Conservation (phyloP, 1,140 invertebrate species). For the Lepidurus couesii region DNA sequence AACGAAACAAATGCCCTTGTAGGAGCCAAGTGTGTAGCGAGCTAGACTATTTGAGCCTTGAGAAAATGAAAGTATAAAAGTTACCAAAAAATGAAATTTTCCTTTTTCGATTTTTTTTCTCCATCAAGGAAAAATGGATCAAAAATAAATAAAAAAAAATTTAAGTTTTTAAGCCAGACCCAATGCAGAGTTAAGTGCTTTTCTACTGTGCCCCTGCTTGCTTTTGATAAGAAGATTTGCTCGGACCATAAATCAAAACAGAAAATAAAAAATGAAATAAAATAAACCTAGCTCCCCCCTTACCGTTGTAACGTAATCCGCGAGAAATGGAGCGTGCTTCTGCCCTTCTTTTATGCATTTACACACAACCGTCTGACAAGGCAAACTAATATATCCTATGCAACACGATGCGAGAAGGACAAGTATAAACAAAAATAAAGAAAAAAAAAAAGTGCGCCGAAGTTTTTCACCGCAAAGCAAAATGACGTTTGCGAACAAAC, state of each 20-base stretch:
- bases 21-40: too few relatives aligned
- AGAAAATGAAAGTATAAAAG: too few relatives aligned
- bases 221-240: constrained; percentile 14
- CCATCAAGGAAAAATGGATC: too few relatives aligned
- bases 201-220: neutral
- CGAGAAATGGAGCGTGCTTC: constrained; percentile 2
- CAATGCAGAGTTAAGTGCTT: neutral
- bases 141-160: neutral
- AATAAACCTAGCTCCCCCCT: neutral
- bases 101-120: too few relatives aligned
- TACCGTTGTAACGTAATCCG: neutral
- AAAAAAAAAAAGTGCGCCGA: neutral
- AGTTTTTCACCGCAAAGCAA: neutral
- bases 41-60: too few relatives aligned
- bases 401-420: neutral
- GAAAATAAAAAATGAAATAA: neutral
- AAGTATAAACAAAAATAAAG: neutral
- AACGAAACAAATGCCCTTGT: too few relatives aligned
- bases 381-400: neutral
- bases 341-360: constrained; percentile 6
- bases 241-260: neutral
- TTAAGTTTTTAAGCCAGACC: neutral
- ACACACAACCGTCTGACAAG: neutral
- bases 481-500: neutral
- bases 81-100: too few relatives aligned